Evolutionary conservation across 2,888 invertebrate genomes (phyloP).

Genomic region (Dicyrtomina minuta): DNA sequence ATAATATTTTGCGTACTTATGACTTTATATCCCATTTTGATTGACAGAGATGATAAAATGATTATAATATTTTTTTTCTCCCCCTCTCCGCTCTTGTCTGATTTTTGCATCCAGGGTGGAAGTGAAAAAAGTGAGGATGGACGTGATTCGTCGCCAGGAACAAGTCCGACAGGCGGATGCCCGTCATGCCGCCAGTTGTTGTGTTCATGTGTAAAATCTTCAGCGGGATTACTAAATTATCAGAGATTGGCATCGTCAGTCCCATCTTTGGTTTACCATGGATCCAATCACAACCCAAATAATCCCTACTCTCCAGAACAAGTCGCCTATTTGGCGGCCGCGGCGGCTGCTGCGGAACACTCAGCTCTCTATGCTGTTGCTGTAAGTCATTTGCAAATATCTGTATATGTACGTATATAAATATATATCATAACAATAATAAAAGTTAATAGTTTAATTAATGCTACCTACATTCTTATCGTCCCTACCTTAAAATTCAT

Average conservation of each 20-base stretch:
- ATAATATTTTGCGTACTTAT: too few species aligned
- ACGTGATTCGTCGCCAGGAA: conserved; percentile 50
- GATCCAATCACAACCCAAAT: conserved; percentile 47
- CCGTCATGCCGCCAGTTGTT: conserved; percentile 53
- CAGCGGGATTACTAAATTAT: conserved; percentile 58
- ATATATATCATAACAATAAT: too few species aligned
- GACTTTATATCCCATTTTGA: neutral
- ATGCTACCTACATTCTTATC: neutral
- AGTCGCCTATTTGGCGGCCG: conserved; percentile 53
- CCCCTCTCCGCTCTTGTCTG: neutral
- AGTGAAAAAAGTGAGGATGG: conserved; percentile 53
- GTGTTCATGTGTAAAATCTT: conserved; percentile 57
- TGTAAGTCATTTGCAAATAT: conserved; percentile 44
- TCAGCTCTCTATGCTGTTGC: conserved; percentile 54
- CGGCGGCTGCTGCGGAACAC: conserved; percentile 52
- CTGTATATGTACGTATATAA: neutral
- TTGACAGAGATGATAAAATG: neutral
- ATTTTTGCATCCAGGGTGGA: conserved; percentile 41
- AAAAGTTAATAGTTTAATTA: too few species aligned
- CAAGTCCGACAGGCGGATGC: conserved; percentile 50
- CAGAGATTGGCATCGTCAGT: conserved; percentile 55
- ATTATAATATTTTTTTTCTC: conserved; percentile 1
- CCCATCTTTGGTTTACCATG: conserved; percentile 53
- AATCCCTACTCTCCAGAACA: conserved; percentile 52
- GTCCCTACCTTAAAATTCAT: neutral